Evolutionary conservation across 2,888 invertebrate genomes (phyloP).

Genomic region (Scaptomyza parva): DNA sequence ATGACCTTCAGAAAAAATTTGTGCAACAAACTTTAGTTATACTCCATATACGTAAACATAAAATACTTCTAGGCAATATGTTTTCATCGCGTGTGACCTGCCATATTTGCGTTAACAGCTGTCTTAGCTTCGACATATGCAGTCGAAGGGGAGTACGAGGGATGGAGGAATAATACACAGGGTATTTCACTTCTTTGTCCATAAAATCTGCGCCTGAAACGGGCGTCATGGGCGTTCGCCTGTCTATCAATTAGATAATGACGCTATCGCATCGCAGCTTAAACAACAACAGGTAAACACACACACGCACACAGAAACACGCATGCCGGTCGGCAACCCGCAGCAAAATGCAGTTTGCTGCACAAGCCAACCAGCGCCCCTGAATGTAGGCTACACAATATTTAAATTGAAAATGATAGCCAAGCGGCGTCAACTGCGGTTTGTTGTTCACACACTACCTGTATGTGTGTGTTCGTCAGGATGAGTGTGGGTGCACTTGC

Average conservation of each 20-base stretch:
- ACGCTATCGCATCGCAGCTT: conserved; percentile 31
- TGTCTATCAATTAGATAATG: conserved; percentile 73
- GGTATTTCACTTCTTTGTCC: conserved; percentile 7
- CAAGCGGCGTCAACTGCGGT: conserved; percentile 54
- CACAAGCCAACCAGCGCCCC: conserved; percentile 17
- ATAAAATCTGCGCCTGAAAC: conserved; percentile 67
- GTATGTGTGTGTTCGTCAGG: conserved; percentile 11
- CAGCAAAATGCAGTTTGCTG: conserved; percentile 35
- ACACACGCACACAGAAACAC: not conserved
- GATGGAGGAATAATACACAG: too few relatives aligned
- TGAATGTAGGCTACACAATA: conserved; percentile 62
- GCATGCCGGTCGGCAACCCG: conserved; percentile 27
- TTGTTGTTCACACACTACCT: conserved; percentile 36
- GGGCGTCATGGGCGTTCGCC: conserved; percentile 48
- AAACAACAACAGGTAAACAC: conserved; percentile 48
- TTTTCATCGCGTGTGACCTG: conserved; percentile 75
- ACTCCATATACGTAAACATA: not conserved
- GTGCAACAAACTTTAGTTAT: conserved; percentile 10
- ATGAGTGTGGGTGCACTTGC: conserved; percentile 11
- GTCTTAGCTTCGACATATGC: conserved; percentile 81
- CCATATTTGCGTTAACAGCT: conserved; percentile 78
- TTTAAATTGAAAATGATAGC: conserved; percentile 77
- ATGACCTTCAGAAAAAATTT: conserved; percentile 51
- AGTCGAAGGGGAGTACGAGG: conserved; percentile 3
- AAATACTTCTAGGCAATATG: conserved; percentile 3